Evolutionary conservation across 2,797 vertebrate species (phyloP).

Genomic region (Vultur gryphus): DNA sequence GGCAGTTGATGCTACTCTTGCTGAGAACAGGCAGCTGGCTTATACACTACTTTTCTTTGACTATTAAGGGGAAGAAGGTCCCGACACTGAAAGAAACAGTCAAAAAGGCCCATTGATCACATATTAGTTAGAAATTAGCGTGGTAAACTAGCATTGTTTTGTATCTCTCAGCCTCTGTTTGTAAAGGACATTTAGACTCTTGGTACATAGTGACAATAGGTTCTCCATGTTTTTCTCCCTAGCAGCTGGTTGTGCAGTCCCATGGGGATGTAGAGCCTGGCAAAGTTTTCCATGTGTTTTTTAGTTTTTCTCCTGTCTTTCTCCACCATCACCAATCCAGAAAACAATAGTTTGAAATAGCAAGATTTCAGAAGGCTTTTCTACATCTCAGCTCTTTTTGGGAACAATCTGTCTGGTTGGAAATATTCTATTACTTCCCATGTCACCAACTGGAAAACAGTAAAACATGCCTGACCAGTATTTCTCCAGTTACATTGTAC

Average conservation of each 20-base stretch:
- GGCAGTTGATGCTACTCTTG: rapidly evolving
- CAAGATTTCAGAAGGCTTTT: neutral
- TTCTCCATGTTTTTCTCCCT: neutral
- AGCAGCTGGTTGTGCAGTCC: neutral
- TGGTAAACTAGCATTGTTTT: neutral
- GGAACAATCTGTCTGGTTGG: neutral
- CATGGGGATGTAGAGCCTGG: neutral
- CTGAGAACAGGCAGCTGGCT: neutral
- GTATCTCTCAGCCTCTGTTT: neutral
- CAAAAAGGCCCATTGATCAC: neutral
- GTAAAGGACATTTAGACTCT: neutral
- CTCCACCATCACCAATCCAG: neutral
- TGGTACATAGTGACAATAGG: neutral
- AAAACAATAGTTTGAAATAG: neutral
- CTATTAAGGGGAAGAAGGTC: neutral
- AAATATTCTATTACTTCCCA: neutral
- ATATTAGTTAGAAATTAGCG: neutral
- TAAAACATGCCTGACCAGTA: neutral
- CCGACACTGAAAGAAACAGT: neutral
- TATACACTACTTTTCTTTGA: neutral
- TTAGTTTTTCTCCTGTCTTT: neutral
- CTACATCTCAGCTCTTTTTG: neutral
- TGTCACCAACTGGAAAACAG: neutral
- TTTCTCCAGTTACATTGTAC: neutral
- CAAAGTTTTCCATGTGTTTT: neutral